Conservation (phyloP, 1,140 invertebrate species). For the Drosophila ficusphila region DNA sequence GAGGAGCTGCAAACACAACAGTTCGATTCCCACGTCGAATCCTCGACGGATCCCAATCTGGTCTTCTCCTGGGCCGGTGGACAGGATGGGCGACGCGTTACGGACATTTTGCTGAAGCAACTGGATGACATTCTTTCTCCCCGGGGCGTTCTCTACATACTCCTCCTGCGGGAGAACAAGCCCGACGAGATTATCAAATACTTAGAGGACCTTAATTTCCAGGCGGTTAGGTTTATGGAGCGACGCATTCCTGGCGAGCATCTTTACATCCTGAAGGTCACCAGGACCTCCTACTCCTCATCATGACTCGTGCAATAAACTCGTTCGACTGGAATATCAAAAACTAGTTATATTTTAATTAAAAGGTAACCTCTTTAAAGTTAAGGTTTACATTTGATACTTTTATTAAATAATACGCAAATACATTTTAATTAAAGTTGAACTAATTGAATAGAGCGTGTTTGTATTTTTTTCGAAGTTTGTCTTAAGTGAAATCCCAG, state of each 20-base stretch:
- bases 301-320: conserved; percentile 47
- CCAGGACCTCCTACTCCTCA: conserved; percentile 13
- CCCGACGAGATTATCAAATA: conserved; percentile 89
- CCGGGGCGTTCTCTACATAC: conserved; percentile 92
- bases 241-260: conserved; percentile 87
- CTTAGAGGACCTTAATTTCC: conserved; percentile 87
- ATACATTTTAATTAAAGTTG: not conserved
- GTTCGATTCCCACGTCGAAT: not conserved
- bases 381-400: conserved; percentile 4
- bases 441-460: no score
- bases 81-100: conserved; percentile 90
- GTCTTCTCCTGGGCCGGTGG: conserved; percentile 94
- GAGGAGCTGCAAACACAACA: conserved; percentile 85
- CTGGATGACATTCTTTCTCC: conserved; percentile 89
- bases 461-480: no score
- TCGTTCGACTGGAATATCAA: not conserved
- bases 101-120: conserved; percentile 89
- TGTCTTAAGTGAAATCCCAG: no score
- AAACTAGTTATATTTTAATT: conserved; percentile 7
- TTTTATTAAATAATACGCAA: not conserved
- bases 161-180: conserved; percentile 94
- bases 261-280: conserved; percentile 85
- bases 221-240: conserved; percentile 87
- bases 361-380: not conserved
- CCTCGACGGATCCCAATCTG: conserved; percentile 83